A percentile compares a stretch with the other conserved stretches of the same genome.
Evolutionary conservation across 2,113 vertebrate genomes (phyloP).

Genomic region (Phocoena sinus): DNA sequence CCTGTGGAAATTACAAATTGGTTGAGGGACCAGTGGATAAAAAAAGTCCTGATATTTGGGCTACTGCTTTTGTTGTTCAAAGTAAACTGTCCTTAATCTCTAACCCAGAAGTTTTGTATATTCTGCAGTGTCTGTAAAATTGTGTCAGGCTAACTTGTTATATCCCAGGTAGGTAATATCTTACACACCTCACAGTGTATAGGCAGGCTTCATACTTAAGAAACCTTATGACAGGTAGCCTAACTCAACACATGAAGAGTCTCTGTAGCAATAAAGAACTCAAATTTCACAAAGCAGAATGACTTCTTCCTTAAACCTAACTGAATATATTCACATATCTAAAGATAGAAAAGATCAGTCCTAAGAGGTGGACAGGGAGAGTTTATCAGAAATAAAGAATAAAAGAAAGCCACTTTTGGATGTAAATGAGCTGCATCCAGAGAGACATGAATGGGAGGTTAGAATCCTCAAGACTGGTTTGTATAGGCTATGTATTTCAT

Average conservation of each 20-base stretch:
- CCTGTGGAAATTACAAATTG: not conserved
- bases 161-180: not conserved
- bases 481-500: not conserved
- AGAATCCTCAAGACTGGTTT: not conserved
- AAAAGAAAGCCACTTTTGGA: not conserved
- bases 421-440: not conserved
- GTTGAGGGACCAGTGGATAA: not conserved
- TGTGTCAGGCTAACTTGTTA: not conserved
- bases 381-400: not conserved
- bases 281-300: not conserved
- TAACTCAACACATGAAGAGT: not conserved
- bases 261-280: not conserved
- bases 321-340: not conserved
- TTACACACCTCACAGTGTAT: not conserved
- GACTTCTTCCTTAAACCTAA: not conserved
- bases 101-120: not conserved
- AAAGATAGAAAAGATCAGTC: not conserved
- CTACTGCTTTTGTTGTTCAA: not conserved
- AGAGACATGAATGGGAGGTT: not conserved
- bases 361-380: not conserved
- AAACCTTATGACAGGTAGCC: not conserved
- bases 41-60: not conserved
- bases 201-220: not conserved
- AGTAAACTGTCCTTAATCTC: not conserved
- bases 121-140: not conserved